Evolutionary conservation across 2,113 vertebrate genomes (phyloP), one percentile per base, ranked within the genome.

Genomic region (Ictidomys tridecemlineatus): DNA sequence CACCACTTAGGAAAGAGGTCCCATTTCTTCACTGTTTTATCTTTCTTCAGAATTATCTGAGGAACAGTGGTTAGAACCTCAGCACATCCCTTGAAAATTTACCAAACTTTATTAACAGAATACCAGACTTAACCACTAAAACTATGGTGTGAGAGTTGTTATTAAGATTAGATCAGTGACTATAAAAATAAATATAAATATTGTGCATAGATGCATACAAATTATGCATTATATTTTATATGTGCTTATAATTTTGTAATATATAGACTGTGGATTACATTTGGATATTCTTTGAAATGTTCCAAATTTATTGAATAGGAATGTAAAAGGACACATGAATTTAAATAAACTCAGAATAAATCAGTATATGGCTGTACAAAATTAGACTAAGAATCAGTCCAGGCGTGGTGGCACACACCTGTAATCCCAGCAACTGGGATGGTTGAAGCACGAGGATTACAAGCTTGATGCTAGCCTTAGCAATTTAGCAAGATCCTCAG

Each of bases 331-430:
- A 37, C 14, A 65, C 13, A 17, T 84, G 8, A 80, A 74, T 89
- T 92, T 94, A 83, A 86, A 34, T 77, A 91, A 93, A 79, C 32
- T 45, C 53, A 53, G 53, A 51, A 93, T 87, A 94, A 93, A 56
- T 69, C 89, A 82, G 82, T 94, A 79, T 77, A 92, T 94, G 89
- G 2, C n/a, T 30, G 14, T 76, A 42, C 28, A 85, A 61, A 45
- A 56, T 28, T 58, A 51, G n/a, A 17, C 32, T 58, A 20, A 58
- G 56, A 20, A 58, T 58, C 56, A 58, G 56, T 20, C 18, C 56
- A 58, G 56, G 4, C 17, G 6, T 58, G 18, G 18, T 58, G 18
- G 56, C 18, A 58, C 17, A 58, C 18, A 58, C 56, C 56, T 58
- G 18, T 20, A 58, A 58, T 58, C 56, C 56, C 56, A 58, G 56